Base-by-base conservation (phyloP, 2,797 vertebrate species). In the Enteromius afrohamiltoni region DNA sequence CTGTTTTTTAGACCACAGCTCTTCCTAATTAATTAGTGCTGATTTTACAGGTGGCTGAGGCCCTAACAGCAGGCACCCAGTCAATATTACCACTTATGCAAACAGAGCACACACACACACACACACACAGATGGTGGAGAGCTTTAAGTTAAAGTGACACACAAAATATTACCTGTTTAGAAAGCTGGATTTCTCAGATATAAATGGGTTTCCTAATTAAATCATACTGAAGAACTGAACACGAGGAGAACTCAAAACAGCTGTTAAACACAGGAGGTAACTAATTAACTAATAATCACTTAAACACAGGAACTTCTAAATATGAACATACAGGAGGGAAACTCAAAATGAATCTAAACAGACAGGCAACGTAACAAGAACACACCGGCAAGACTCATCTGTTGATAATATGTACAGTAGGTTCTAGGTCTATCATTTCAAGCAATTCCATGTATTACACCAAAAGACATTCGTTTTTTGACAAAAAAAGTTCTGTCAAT, bases 11-110 rank as follows among this genome's bases (percentile, higher is more conserved):
- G n/a, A 37, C n/a, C n/a, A 67, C 71, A 55, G n/a, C 17, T 82
- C 47, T 10, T 67, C 31, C 60, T 76, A 55, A 76, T 76, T 68
- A 68, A 82, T 82, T 49, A 68, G 31, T 82, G 45, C 47, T 68
- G 47, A 55, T 68, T 75, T 67, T 67, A 67, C 71, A 76, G 71
- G 71, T 82, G 45, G 71, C 70, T 65, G 31, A 42, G 11, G 45
- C 60, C 34, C 29, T 7, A 51, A 51, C 11, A 31, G 19, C 77
- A 51, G 21, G 47, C 29, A 13, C 19, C 11, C 19, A 62, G 31
- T 26, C 21, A 10, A 67, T n/a, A 75, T 82, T 65, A 62, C 55
- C 42, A 75, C 80, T 29, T 23, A 40, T 64, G 45, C 16, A 82
- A 74, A 82, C 34, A 53, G 7, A 82, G 70, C 71, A 75, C 55